These are phyloP conservation scores for Drosophila tsacasi DNA, from an alignment of 1,140 invertebrate genomes.

Conservation along the genomic window DNA sequence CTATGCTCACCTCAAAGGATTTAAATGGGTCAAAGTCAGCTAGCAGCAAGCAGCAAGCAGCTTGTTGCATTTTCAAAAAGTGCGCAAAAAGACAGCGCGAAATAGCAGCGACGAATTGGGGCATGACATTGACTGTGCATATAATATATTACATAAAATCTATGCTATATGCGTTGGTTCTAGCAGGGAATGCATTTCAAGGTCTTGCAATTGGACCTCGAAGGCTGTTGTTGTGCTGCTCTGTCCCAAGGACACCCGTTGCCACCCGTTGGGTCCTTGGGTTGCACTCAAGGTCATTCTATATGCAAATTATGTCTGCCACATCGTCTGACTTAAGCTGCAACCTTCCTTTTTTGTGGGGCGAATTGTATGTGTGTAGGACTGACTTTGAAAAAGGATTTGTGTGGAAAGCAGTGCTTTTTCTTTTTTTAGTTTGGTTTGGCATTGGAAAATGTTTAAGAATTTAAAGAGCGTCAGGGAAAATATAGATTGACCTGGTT, in stretches of 20 bases:
- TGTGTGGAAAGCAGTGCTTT: conserved; percentile 5
- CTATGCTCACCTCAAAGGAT: conserved; percentile 80
- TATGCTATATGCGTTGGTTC: conserved; percentile 33
- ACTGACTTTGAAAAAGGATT: conserved; percentile 68
- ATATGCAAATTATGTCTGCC: conserved; percentile 63
- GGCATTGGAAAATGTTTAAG: conserved; percentile 19
- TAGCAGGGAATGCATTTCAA: conserved; percentile 64
- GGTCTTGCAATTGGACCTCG: conserved; percentile 48
- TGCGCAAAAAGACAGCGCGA: conserved; percentile 60
- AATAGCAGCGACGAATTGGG: conserved; percentile 75
- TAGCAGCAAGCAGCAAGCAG: conserved; percentile 22
- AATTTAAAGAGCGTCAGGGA: conserved; percentile 15
- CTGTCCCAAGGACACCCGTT: conserved; percentile 47
- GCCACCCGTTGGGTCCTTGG: conserved; percentile 18
- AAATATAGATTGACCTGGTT: conserved; percentile 23
- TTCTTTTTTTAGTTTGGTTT: conserved; percentile 9
- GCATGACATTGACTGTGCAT: conserved; percentile 68
- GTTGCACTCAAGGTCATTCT: conserved; percentile 46
- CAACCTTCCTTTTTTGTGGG: conserved; percentile 22
- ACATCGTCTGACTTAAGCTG: conserved; percentile 32
- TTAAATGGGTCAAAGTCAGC: conserved; percentile 83
- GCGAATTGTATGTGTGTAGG: conserved; percentile 2
- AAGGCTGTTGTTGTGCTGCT: conserved; percentile 40
- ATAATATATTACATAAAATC: too few species aligned
- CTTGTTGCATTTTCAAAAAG: conserved; percentile 68